Evolutionary conservation across 2,888 invertebrate species (phyloP).

Genomic region (Prionchulus punctatus): DNA sequence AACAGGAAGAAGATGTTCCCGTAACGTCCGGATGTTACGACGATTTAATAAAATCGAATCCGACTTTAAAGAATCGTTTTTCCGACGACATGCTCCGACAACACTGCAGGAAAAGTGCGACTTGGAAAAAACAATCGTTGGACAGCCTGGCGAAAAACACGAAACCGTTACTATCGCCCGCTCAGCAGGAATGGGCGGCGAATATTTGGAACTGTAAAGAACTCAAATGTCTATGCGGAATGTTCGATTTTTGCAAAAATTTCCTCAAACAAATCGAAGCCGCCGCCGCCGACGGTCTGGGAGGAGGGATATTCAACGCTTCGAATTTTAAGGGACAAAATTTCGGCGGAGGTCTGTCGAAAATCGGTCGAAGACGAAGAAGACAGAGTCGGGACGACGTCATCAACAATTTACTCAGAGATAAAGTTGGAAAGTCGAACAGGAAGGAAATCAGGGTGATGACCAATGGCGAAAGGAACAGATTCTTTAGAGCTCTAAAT

Average conservation of each 20-base stretch:
- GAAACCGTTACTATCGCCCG: background rate
- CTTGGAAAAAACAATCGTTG: background rate
- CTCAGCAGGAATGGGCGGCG: background rate
- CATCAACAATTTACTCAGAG: no score
- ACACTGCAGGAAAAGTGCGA: background rate
- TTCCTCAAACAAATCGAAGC: no score
- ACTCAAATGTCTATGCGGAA: background rate
- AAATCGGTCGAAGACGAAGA: no score
- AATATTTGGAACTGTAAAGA: background rate
- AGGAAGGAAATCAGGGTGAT: slow-evolving; percentile 24
- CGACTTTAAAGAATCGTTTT: background rate
- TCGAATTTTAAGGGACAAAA: no score
- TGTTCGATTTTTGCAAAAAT: slow-evolving; percentile 4
- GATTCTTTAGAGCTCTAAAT: slow-evolving; percentile 17
- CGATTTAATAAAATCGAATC: background rate
- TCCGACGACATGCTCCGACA: background rate
- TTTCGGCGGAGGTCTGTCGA: no score
- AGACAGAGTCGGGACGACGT: no score
- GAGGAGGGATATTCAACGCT: no score
- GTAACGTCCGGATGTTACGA: background rate
- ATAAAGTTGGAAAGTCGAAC: slow-evolving; percentile 6
- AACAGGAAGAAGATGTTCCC: no score
- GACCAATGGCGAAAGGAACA: slow-evolving; percentile 19
- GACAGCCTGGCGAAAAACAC: background rate
- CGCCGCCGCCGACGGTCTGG: no score